Base-by-base conservation (phyloP, 2,113 vertebrate genomes). In the Ophthalmolycus amberensis region DNA sequence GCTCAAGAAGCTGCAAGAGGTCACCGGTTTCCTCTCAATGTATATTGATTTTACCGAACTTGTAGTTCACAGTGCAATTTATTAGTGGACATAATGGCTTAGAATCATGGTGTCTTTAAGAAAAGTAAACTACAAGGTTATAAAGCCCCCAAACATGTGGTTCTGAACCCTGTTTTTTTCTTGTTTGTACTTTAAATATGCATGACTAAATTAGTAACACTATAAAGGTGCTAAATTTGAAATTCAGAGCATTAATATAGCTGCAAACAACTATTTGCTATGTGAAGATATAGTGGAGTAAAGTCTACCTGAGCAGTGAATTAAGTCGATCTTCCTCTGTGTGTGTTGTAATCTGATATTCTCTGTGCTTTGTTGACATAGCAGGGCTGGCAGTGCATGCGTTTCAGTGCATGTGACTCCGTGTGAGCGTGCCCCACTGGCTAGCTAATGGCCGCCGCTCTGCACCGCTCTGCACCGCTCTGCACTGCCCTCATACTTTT, bases 1-100 rank as follows among this genome's bases (percentile, higher is more conserved):
- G 68, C 25, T 65, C 58, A 54, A 63, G 71, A 25, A 46, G 69
- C 69, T 72, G 32, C 54, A 5, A 38, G 56, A 38, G 46, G 67
- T 74, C 77, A 54, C 12, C 1, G 29, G 10, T 59, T 70, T 54
- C 20, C 29, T 11, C 14, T 38, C 2, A 18, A 18, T 37, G 38
- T 65, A 16, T 34, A 48, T 34, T 59, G 58, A 54, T 46, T 66
- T 42, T 3, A 58, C 56, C 25, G 10, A 29, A 22, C 12, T 9
- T 48, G 27, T 29, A 34, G 40, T 6, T 22, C 3, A 78, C 25
- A 3, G 27, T 32, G 18, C 29, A 27, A 18, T 50, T 48, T 27
- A 37, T 79, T 42, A 18, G 5, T 42, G 50, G 32, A 52, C 9
- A 1, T 11, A 5, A 10, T 9, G 38, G 37, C 22, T 71, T 70